Percentiles rank a stretch among this genome's conserved stretches.
Evolutionary conservation across 1,140 invertebrate species (phyloP).

Genomic region (Zaprionus ornatus): DNA sequence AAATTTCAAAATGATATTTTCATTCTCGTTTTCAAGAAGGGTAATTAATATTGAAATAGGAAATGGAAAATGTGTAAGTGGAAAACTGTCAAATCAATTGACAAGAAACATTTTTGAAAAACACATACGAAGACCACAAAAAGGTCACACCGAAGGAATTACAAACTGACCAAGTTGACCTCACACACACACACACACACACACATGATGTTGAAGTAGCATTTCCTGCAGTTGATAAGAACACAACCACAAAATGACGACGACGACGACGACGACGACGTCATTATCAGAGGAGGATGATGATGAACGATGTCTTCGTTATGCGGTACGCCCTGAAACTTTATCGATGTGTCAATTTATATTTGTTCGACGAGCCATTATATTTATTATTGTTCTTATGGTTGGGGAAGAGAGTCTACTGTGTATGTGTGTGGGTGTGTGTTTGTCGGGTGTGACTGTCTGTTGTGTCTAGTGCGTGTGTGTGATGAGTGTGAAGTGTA

Average conservation of each 20-base stretch:
- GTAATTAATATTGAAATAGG: background rate
- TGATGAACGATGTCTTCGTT: slow-evolving; percentile 35
- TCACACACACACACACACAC: background rate
- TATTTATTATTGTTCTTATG: slow-evolving; percentile 36
- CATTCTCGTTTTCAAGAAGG: background rate
- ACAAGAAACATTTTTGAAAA: background rate
- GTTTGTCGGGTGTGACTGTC: background rate
- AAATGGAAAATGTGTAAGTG: background rate
- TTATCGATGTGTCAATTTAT: slow-evolving; percentile 58
- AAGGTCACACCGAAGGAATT: slow-evolving; percentile 31
- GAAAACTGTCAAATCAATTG: slow-evolving; percentile 17
- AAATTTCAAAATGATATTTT: slow-evolving; percentile 2
- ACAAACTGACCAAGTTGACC: slow-evolving; percentile 23
- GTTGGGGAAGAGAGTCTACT: background rate
- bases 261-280: background rate
- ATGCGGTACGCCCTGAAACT: slow-evolving; percentile 40
- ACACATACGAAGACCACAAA: slow-evolving; percentile 9
- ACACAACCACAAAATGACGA: background rate
- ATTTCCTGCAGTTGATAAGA: slow-evolving; percentile 37
- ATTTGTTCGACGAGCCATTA: slow-evolving; percentile 55
- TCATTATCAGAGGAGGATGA: background rate
- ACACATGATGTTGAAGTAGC: slow-evolving; percentile 33
- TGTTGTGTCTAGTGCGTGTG: background rate
- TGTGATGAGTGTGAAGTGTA: slow-evolving; percentile 41
- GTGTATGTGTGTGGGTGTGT: background rate